These are phyloP conservation scores for Aspiorhynchus laticeps DNA, from an alignment of 2,113 vertebrate genomes.

Conservation along the genomic window DNA sequence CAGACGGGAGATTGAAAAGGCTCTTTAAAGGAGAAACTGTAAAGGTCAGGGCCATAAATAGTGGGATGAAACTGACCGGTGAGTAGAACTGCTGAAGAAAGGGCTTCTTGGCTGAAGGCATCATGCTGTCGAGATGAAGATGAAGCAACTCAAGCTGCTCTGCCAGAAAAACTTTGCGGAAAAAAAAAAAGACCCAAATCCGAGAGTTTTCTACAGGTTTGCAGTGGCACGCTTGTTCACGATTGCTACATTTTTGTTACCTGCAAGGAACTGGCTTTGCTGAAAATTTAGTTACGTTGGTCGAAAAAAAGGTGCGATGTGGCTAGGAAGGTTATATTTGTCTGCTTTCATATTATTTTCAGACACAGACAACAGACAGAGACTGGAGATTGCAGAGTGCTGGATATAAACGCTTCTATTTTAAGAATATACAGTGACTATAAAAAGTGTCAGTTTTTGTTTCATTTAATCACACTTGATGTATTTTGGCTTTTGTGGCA, in stretches of 20 bases:
- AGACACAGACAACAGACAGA: background rate
- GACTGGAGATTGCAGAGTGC: background rate
- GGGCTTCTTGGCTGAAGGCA: slow-evolving; percentile 98
- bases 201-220: background rate
- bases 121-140: slow-evolving; percentile 93
- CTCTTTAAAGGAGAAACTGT: slow-evolving; percentile 18
- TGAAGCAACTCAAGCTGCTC: slow-evolving; percentile 97
- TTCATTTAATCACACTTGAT: background rate
- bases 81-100: slow-evolving; percentile 99
- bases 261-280: background rate
- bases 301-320: background rate
- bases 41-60: slow-evolving; percentile 41
- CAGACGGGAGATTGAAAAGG: slow-evolving; percentile 30
- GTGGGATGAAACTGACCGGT: slow-evolving; percentile 79
- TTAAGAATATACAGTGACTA: background rate
- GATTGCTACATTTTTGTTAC: no score
- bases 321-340: background rate
- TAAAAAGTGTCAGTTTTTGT: background rate
- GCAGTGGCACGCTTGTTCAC: background rate
- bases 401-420: background rate
- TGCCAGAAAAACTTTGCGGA: slow-evolving; percentile 89
- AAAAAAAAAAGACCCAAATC: slow-evolving; percentile 27
- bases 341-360: background rate
- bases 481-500: background rate
- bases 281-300: background rate